Evolutionary conservation across 2,797 vertebrate genomes (phyloP).

Genomic region (Crenuchus spilurus): DNA sequence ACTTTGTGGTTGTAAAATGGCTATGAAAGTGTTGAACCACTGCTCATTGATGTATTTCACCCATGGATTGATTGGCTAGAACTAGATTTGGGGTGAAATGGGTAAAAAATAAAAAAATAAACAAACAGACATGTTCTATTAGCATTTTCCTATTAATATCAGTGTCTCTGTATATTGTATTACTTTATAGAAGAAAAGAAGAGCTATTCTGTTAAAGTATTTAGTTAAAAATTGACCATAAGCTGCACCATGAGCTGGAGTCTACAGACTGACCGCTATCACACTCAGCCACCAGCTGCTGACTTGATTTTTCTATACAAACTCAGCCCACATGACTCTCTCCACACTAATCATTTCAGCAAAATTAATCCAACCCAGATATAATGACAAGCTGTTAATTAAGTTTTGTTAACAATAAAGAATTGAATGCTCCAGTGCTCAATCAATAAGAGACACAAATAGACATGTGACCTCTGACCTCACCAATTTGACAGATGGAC

Average conservation of each 20-base stretch:
- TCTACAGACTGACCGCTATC: background rate
- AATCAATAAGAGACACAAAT: conserved; percentile 68
- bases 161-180: no score
- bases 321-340: conserved; percentile 34
- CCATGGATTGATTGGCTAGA: no score
- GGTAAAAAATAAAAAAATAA: background rate
- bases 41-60: no score
- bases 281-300: conserved; percentile 3
- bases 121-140: no score
- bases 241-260: background rate
- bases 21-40: no score
- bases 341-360: conserved; percentile 63
- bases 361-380: conserved; percentile 75
- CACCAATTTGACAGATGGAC: conserved; percentile 70
- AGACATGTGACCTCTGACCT: conserved; percentile 57
- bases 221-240: background rate
- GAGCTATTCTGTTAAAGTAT: background rate
- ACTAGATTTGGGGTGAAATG: no score
- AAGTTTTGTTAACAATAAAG: conserved; percentile 72
- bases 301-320: conserved; percentile 5
- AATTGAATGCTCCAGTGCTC: conserved; percentile 69
- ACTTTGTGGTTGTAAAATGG: no score
- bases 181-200: background rate
- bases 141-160: no score
- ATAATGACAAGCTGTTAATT: conserved; percentile 72